Base-by-base conservation (phyloP, 92 coral and sea anemone genomes). In the Diadumene lineata region DNA sequence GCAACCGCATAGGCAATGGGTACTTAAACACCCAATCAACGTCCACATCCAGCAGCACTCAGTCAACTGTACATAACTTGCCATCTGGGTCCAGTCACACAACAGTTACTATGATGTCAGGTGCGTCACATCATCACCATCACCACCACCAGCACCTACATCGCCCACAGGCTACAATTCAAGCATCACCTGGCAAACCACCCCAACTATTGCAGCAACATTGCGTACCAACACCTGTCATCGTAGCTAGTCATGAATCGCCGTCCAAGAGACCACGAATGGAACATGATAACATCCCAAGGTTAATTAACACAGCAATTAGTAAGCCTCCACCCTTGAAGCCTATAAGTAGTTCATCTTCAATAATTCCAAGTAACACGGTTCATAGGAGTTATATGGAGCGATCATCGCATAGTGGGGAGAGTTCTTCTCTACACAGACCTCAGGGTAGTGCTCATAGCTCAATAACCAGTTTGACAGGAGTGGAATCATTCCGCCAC, bases 201-300 rank as follows among this genome's bases (percentile, higher is more conserved):
- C 94, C 74, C 50, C 96, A 83, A 26, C 92, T 77, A 25, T 79
- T 67, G 26, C 94, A n/a, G n/a, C n/a, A 89, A 73, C 66, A 87
- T 0, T 94, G 93, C 50, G 99, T 96, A 16, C 99, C 99, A 2
- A 96, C 99, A 16, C 86, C 99, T 23, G 99, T 96, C 60, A 96
- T 96, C 13, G 99, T 96, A 2, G 86, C 96, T 0, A 86, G 93
- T 33, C 86, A 89, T 0, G 97, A 92, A 72, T 76, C 89, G 10
- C 87, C 93, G 0, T 25, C 78, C 2, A 96, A 96, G 79, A 79
- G 92, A 69, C 86, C 91, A 46, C 89, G 90, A 25, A 81, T 96
- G 25, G 77, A 84, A 4, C 88, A 79, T 18, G 86, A 69, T 60
- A 73, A 68, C 61, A 77, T 85, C 6, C 83, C 82, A 9, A 87